These are phyloP conservation scores for Leistus spinibarbis DNA, from an alignment of 2,888 invertebrate species.

Conservation along the genomic window DNA sequence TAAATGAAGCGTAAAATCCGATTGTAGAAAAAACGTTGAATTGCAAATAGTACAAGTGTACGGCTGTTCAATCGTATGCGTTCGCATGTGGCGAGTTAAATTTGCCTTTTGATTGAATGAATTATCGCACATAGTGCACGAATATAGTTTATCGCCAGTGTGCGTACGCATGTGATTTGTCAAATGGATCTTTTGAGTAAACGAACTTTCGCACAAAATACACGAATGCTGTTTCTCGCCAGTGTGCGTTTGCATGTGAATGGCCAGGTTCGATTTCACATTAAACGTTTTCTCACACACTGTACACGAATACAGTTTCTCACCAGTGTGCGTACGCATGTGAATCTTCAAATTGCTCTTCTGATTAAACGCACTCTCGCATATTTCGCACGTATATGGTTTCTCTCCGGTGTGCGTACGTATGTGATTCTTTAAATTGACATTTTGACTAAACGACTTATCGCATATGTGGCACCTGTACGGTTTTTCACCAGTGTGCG, in stretches of 20 bases:
- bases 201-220: neutral
- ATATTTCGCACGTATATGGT: no score
- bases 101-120: neutral
- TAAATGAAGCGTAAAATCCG: no score
- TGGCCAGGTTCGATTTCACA: neutral
- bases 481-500: no score
- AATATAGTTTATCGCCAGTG: neutral
- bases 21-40: neutral
- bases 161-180: neutral
- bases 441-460: no score
- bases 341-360: no score
- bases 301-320: neutral
- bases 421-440: no score
- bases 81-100: neutral
- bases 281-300: neutral
- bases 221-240: neutral
- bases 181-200: neutral
- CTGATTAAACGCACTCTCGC: no score
- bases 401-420: no score
- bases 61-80: neutral
- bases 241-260: neutral
- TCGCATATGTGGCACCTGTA: no score
- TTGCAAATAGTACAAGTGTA: neutral
- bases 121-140: neutral
- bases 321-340: neutral